Percentiles rank a stretch among this genome's conserved stretches.
Conservation (phyloP, 2,113 vertebrate species). For the Oncorhynchus masou region DNA sequence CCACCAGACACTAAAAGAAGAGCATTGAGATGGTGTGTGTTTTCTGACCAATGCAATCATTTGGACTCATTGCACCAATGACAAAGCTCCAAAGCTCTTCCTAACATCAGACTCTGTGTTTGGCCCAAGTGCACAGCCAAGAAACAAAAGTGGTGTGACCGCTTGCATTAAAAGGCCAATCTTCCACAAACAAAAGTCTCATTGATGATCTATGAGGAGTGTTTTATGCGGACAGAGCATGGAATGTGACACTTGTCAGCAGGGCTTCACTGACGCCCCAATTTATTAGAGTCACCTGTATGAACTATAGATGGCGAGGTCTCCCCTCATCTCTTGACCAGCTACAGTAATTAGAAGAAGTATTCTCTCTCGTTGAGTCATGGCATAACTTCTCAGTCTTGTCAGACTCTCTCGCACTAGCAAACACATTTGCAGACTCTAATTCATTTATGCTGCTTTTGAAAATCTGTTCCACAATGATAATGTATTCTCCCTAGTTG, state of each 20-base stretch:
- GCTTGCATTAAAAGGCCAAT: slow-evolving; percentile 1
- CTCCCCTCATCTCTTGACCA: slow-evolving; percentile 35
- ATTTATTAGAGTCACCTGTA: slow-evolving; percentile 39
- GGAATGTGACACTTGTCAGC: neutral
- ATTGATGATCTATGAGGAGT: slow-evolving; percentile 30
- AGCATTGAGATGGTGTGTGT: neutral
- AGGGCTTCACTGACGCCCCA: slow-evolving; percentile 7
- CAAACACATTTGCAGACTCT: slow-evolving; percentile 37
- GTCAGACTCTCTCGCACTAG: slow-evolving; percentile 41
- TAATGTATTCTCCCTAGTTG: slow-evolving; percentile 11
- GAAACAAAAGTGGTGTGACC: slow-evolving; percentile 17
- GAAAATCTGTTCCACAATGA: slow-evolving; percentile 28
- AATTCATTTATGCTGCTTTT: slow-evolving; percentile 9
- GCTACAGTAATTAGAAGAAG: slow-evolving; percentile 21
- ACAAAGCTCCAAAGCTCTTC: neutral
- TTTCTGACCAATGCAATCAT: neutral
- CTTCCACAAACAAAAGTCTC: slow-evolving; percentile 26
- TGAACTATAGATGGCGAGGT: slow-evolving; percentile 21
- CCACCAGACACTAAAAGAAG: neutral
- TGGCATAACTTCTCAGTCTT: slow-evolving; percentile 32
- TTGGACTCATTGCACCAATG: neutral
- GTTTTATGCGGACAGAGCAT: slow-evolving; percentile 18
- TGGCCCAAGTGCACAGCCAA: neutral
- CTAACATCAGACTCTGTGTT: neutral
- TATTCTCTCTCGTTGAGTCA: slow-evolving; percentile 37